phyloP scores from a whole-genome alignment of 2,113 vertebrate genomes.

The Scytalopus superciliaris region DNA sequence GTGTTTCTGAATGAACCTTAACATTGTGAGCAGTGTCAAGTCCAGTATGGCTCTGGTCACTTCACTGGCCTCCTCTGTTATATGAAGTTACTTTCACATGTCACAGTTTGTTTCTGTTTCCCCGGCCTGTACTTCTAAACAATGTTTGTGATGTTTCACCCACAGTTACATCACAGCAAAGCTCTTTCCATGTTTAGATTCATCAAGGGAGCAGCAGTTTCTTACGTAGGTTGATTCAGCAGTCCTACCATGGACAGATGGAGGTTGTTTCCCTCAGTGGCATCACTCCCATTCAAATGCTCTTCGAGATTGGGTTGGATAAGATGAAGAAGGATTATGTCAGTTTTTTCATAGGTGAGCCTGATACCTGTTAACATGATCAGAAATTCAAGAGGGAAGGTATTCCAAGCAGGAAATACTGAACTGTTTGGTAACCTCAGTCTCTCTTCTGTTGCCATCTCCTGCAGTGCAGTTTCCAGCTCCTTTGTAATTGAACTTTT shows the following conservation, averaged over 20 bases:
- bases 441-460: neutral
- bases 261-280: slow-evolving; percentile 81
- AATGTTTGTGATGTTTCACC: neutral
- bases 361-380: neutral
- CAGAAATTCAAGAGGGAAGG: neutral
- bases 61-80: neutral
- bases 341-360: slow-evolving; percentile 91
- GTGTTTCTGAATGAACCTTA: neutral
- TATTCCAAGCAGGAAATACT: neutral
- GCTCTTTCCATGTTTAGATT: slow-evolving; percentile 74
- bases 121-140: neutral
- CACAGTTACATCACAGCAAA: neutral
- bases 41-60: neutral
- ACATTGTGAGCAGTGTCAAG: neutral
- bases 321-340: slow-evolving; percentile 97
- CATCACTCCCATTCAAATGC: slow-evolving; percentile 84
- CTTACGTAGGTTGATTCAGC: slow-evolving; percentile 87
- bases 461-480: neutral
- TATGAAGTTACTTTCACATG: neutral
- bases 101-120: neutral
- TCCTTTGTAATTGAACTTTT: neutral
- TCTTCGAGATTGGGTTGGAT: slow-evolving; percentile 93
- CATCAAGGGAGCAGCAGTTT: slow-evolving; percentile 89
- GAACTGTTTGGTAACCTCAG: neutral
- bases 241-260: slow-evolving; percentile 86